Base-by-base conservation (phyloP, 53 echinoderm and acorn worm genomes). In the Actinopyga echinites region DNA sequence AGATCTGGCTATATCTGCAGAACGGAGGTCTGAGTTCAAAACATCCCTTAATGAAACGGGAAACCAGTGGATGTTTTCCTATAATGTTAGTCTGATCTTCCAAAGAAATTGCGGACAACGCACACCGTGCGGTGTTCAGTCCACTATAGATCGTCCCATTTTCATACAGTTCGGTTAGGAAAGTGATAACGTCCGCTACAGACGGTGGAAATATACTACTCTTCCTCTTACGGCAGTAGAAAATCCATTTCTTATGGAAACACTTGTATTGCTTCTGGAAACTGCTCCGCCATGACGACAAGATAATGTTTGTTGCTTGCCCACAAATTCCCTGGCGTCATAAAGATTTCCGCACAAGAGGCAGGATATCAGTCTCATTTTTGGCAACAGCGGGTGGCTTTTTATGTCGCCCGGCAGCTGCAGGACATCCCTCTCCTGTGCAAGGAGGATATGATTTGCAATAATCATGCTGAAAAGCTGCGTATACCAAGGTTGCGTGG, bases 61-160 rank as follows among this genome's bases (percentile, higher is more conserved):
- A 34, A 15, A 34, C 38, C 12, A 69, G 38, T 22, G 69, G 69
- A 35, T 69, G 69, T 6, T 9, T 31, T 8, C 69, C 69, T 30
- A 69, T 34, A 10, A 15, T 69, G 22, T 69, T 9, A 12, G 8
- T 34, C 6, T 34, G 10, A 8, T 22, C 11, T 55, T 13, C 15
- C 11, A 36, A 10, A 32, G 12, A 12, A 8, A 69, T 8, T 10
- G 69, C 37, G 13, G 69, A 69, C 11, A 69, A 22, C 11, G 69
- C 69, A 69, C 32, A 69, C 15, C 69, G 69, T 12, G 69, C 69
- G 6, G 38, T 32, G 36, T 69, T 69, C 36, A 69, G 12, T 8
- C 31, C 31, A 31, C 32, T 31, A 35, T 69, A 28, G 12, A 12
- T 36, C 8, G 33, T 12, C 8, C 69, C 69, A 15, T 9, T 7